These are phyloP conservation scores for Botia kubotai DNA, from an alignment of 2,797 vertebrate species.

Conservation along the genomic window DNA sequence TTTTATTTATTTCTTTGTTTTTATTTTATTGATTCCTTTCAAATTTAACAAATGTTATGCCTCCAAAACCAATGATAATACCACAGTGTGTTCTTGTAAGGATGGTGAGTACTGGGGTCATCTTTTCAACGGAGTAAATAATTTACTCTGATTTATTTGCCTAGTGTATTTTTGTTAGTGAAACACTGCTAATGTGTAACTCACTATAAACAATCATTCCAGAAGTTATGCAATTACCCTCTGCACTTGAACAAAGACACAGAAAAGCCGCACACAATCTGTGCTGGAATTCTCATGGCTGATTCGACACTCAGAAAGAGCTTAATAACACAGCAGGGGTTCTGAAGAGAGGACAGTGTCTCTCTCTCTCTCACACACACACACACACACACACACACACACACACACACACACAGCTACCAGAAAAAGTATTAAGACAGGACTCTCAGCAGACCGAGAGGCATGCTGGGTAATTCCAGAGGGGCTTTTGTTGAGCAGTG, in stretches of 20 bases:
- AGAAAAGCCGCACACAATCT: slow-evolving; percentile 19
- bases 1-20: not conserved
- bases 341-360: slow-evolving; percentile 40
- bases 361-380: slow-evolving; percentile 15
- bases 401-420: not conserved
- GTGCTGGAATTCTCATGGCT: slow-evolving; percentile 48
- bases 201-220: not conserved
- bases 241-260: slow-evolving; percentile 10
- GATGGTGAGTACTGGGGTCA: not conserved
- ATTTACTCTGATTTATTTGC: slow-evolving; percentile 36
- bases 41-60: not conserved
- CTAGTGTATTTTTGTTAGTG: slow-evolving; percentile 19
- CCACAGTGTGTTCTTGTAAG: not conserved
- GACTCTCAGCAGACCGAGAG: slow-evolving; percentile 52
- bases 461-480: slow-evolving; percentile 56
- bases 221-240: slow-evolving; percentile 24
- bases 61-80: not conserved
- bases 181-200: slow-evolving; percentile 38
- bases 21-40: not conserved
- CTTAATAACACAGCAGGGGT: slow-evolving; percentile 51
- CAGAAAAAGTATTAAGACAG: slow-evolving; percentile 51
- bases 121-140: slow-evolving; percentile 1
- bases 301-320: slow-evolving; percentile 32
- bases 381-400: not conserved
- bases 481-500: slow-evolving; percentile 27